Conservation (phyloP, 2,797 vertebrate species). For the Protosalanx chinensis region DNA sequence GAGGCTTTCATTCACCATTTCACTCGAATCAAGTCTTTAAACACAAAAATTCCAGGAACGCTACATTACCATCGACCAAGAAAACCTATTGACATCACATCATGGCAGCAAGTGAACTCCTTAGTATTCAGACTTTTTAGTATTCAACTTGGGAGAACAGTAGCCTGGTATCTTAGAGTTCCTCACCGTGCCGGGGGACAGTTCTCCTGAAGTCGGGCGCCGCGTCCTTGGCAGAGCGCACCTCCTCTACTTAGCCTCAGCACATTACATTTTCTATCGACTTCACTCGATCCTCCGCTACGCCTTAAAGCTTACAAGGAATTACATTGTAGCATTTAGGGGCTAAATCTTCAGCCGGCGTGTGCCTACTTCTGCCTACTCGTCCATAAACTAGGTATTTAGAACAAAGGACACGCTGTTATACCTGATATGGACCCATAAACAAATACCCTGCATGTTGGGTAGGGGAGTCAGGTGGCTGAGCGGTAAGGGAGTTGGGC, state of each 20-base stretch:
- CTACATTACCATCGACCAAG: too few relatives aligned
- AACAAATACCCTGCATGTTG: too few relatives aligned
- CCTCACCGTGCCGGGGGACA: not conserved
- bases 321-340: constrained; percentile 24
- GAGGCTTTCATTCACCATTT: not conserved
- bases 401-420: not conserved
- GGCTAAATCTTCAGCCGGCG: constrained; percentile 19
- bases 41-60: too few relatives aligned
- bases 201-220: constrained; percentile 10
- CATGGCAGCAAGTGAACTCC: too few relatives aligned
- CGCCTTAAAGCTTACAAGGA: constrained; percentile 16
- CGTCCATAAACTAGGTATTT: not conserved
- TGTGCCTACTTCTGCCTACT: not conserved
- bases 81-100: too few relatives aligned
- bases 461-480: too few relatives aligned
- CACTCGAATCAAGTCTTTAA: not conserved
- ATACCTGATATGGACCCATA: not conserved
- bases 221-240: constrained; percentile 17
- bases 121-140: too few relatives aligned
- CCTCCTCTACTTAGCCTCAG: not conserved
- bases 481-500: too few relatives aligned
- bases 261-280: constrained; percentile 19
- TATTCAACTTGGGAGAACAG: not conserved
- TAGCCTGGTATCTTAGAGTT: not conserved
- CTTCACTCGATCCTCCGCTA: constrained; percentile 6